phyloP scores from a whole-genome alignment of 2,797 vertebrate genomes.

The Antrozous pallidus region DNA sequence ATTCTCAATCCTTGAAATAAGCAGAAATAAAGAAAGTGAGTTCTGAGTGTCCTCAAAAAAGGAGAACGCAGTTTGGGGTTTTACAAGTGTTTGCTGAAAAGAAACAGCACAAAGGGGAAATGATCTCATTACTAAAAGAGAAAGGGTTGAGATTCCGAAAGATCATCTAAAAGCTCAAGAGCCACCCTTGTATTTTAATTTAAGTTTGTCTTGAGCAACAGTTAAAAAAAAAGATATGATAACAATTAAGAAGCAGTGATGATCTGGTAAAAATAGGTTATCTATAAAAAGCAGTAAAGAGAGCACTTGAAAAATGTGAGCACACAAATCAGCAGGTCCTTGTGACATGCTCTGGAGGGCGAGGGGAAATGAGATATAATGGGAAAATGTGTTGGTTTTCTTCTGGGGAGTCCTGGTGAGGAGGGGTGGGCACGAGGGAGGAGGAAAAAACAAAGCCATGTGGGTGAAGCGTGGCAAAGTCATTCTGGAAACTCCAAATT shows the following conservation, averaged over 20 bases:
- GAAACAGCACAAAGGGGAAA: background rate
- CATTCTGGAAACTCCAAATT: conserved; percentile 23
- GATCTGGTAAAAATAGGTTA: conserved; percentile 69
- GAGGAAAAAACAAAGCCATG: background rate
- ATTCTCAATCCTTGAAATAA: background rate
- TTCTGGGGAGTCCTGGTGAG: background rate
- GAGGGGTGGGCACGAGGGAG: background rate
- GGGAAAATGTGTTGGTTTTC: background rate
- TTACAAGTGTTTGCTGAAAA: conserved; percentile 13
- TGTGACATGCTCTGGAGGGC: background rate
- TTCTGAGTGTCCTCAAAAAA: background rate
- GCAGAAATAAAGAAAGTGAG: background rate
- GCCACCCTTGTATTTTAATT: conserved; percentile 51
- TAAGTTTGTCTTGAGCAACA: conserved; percentile 57
- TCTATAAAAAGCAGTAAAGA: conserved; percentile 68
- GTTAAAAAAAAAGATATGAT: conserved; percentile 61
- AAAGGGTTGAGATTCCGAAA: background rate
- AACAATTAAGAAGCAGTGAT: conserved; percentile 72
- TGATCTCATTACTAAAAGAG: conserved; percentile 11
- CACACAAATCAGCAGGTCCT: conserved; percentile 29
- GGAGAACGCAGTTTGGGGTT: background rate
- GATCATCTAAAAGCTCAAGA: conserved; percentile 10
- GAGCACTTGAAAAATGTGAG: conserved; percentile 53
- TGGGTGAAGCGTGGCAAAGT: background rate
- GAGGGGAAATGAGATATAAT: background rate